A percentile compares a stretch with the other conserved stretches of the same genome.
Evolutionary conservation across 2,888 invertebrate species (phyloP).

Genomic region (Agrochola lychnidis): DNA sequence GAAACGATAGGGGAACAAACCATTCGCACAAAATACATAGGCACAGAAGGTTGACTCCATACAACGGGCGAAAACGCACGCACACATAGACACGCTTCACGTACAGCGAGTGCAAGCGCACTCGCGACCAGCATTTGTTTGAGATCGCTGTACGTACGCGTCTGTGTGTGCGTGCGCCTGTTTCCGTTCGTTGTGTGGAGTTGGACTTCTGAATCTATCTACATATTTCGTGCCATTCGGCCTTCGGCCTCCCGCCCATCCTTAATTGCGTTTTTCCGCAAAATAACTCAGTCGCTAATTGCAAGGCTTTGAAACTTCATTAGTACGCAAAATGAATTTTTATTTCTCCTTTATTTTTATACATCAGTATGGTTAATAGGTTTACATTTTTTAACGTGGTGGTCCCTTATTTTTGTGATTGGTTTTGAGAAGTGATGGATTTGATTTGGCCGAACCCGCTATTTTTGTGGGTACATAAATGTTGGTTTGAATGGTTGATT

Average conservation of each 20-base stretch:
- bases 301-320: slow-evolving; percentile 72
- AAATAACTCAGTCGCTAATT: slow-evolving; percentile 72
- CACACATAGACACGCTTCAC: not conserved
- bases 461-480: not conserved
- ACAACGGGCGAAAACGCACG: not conserved
- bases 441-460: not conserved
- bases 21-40: not conserved
- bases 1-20: slow-evolving; percentile 57
- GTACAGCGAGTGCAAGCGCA: not conserved
- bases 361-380: slow-evolving; percentile 43
- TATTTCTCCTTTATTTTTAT: slow-evolving; percentile 57
- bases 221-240: slow-evolving; percentile 45
- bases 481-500: not conserved
- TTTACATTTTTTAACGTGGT: slow-evolving; percentile 38
- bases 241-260: slow-evolving; percentile 60
- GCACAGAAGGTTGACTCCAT: slow-evolving; percentile 15
- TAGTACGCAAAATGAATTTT: slow-evolving; percentile 70
- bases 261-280: slow-evolving; percentile 68
- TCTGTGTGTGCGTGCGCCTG: not conserved
- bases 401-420: slow-evolving; percentile 16
- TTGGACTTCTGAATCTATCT: slow-evolving; percentile 16
- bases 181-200: not conserved
- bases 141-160: not conserved
- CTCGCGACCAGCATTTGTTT: not conserved
- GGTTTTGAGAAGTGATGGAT: not conserved